Evolutionary conservation across 2,797 vertebrate species (phyloP), one percentile per base, ranked within the genome.

Genomic region (Tiaroga cobitis): DNA sequence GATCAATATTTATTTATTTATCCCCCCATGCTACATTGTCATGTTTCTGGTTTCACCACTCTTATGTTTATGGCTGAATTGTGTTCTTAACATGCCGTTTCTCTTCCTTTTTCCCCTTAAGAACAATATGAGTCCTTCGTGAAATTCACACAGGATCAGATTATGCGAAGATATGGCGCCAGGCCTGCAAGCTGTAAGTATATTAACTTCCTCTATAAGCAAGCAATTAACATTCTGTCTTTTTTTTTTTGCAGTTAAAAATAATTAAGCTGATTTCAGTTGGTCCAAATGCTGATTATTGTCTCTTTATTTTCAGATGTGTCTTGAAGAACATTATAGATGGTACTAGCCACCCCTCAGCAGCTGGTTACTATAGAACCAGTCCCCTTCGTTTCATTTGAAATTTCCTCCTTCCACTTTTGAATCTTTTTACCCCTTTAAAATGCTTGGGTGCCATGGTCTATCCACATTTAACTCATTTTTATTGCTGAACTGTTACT

Each of bases 131-230:
- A 98, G 95, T 97, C 97, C 89, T 98, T 98, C 95, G 97, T 98
- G 96, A 98, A 98, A 95, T 98, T 98, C 94, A 98, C 97, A 94
- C 97, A 98, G 94, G 97, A 98, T 94, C 97, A 98, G 95, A 97
- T 98, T 89, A 98, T 98, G 97, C 96, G 97, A 95, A 95, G 96
- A 95, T 98, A 97, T 77, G 97, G 97, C 51, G 95, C 96, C 91
- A 94, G 97, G 91, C 96, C 97, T 90, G 96, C 97, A 87, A 97
- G 97, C 94, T 98, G 97, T 98, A 90, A 95, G 97, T 95, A 88
- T 87, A n/a, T 11, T 2, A 74, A 19, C 43, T 67, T 43, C 41
- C 34, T 65, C 63, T 59, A 0, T 43, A 18, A 39, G 21, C 24
- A 34, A 3, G 43, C 32, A 3, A 51, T 19, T 51, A n/a, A 51